A percentile compares a stretch with the other conserved stretches of the same genome.
Evolutionary conservation across 2,888 invertebrate genomes (phyloP).

Genomic region (Pherbina coryleti): DNA sequence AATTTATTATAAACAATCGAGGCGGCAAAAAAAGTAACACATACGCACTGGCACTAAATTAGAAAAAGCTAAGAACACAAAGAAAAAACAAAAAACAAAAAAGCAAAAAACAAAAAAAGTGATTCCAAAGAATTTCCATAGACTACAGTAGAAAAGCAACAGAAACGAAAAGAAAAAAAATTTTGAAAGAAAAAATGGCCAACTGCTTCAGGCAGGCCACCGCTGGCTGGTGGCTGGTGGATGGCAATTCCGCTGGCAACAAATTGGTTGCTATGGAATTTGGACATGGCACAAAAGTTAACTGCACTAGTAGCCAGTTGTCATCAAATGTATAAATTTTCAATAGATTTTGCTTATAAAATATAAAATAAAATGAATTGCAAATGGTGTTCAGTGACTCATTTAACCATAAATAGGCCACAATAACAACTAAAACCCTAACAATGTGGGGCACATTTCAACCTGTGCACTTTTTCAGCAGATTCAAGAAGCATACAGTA

Average conservation of each 20-base stretch:
- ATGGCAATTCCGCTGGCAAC: no score
- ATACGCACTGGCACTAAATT: not conserved
- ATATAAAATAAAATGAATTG: not conserved
- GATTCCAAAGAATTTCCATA: not conserved
- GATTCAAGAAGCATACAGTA: not conserved
- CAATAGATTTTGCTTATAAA: not conserved
- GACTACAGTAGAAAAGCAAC: not conserved
- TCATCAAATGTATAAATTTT: not conserved
- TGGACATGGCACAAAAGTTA: not conserved
- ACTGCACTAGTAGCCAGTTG: not conserved
- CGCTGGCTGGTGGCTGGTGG: no score
- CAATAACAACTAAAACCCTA: not conserved
- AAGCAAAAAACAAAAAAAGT: no score
- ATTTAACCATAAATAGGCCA: not conserved
- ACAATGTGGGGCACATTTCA: not conserved
- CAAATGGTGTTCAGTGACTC: not conserved
- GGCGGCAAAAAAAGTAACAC: no score
- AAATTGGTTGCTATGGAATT: no score
- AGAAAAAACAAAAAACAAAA: not conserved
- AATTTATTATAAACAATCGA: slow-evolving; percentile 49
- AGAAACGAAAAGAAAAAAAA: not conserved
- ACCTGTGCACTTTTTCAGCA: not conserved
- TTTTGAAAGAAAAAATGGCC: not conserved
- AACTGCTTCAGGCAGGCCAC: no score
- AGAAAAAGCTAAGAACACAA: not conserved